phyloP scores from a whole-genome alignment of 1,140 invertebrate genomes.

The Octopus bimaculoides region DNA sequence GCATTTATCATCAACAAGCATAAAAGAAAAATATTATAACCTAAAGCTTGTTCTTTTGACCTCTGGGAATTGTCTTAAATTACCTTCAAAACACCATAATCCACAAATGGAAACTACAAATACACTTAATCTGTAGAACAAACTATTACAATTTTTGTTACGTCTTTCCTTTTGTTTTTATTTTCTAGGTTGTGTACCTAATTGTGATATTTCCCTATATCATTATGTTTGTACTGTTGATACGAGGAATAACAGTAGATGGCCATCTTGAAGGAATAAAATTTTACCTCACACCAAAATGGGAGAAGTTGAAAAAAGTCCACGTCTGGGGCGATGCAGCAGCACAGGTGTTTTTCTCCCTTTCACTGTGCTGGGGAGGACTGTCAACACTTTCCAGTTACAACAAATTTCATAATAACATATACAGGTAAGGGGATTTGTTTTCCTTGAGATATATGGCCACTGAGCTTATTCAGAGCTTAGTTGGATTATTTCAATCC shows the following conservation, averaged over 20 bases:
- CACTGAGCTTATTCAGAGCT: no score
- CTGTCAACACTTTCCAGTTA: conserved; percentile 64
- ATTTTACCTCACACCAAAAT: conserved; percentile 73
- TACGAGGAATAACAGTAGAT: conserved; percentile 83
- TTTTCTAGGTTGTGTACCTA: conserved; percentile 58
- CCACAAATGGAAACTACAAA: no score
- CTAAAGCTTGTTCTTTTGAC: no score
- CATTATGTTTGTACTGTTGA: conserved; percentile 83
- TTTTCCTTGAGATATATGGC: no score
- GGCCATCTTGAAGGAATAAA: conserved; percentile 74
- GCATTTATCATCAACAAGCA: no score
- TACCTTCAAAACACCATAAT: no score
- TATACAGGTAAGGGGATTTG: conserved; percentile 66
- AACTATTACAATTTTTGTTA: neutral
- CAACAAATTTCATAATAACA: conserved; percentile 65
- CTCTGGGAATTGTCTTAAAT: no score
- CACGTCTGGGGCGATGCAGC: conserved; percentile 64
- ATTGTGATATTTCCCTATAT: conserved; percentile 91
- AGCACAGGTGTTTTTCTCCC: conserved; percentile 64
- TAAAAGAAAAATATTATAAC: no score
- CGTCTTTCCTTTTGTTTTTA: neutral
- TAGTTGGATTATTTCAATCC: no score
- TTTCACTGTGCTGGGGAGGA: conserved; percentile 62
- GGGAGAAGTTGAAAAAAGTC: conserved; percentile 38
- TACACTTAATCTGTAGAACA: no score